Percentiles rank a stretch among this genome's conserved stretches.
Conservation (phyloP, 2,888 invertebrate genomes). For the Pocota personata region DNA sequence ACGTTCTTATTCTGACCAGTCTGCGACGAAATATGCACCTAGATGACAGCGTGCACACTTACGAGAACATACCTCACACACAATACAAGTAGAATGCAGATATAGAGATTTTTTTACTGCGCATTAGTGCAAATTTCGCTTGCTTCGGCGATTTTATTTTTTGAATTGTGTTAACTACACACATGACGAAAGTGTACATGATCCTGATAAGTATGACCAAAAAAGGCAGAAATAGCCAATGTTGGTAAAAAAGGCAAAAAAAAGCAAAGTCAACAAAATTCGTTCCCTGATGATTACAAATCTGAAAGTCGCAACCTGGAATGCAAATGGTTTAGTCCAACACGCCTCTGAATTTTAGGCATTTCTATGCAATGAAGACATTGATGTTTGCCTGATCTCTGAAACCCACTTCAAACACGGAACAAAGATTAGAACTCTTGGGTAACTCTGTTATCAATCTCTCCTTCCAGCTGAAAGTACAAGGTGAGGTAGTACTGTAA, state of each 20-base stretch:
- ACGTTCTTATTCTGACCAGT: too few species aligned
- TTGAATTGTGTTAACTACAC: neutral
- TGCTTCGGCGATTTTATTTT: neutral
- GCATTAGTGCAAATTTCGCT: neutral
- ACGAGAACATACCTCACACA: neutral
- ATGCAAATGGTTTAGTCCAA: too few species aligned
- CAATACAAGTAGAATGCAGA: neutral
- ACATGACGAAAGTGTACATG: slow-evolving; percentile 7
- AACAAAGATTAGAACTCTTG: too few species aligned
- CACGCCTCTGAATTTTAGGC: too few species aligned
- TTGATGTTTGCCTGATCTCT: too few species aligned
- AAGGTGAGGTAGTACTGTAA: too few species aligned
- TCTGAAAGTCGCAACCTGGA: too few species aligned
- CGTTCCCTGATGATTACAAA: neutral
- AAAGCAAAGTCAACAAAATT: neutral
- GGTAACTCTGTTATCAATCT: too few species aligned
- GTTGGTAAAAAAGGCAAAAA: neutral
- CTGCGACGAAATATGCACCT: too few species aligned
- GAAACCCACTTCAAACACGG: too few species aligned
- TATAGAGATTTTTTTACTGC: neutral
- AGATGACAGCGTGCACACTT: neutral
- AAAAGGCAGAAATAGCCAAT: slow-evolving; percentile 1
- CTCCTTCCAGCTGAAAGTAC: too few species aligned
- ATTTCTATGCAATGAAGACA: too few species aligned
- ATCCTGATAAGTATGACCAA: slow-evolving; percentile 10